Base-by-base conservation (phyloP, 2,888 invertebrate genomes). In the Leucophenga maculata region DNA sequence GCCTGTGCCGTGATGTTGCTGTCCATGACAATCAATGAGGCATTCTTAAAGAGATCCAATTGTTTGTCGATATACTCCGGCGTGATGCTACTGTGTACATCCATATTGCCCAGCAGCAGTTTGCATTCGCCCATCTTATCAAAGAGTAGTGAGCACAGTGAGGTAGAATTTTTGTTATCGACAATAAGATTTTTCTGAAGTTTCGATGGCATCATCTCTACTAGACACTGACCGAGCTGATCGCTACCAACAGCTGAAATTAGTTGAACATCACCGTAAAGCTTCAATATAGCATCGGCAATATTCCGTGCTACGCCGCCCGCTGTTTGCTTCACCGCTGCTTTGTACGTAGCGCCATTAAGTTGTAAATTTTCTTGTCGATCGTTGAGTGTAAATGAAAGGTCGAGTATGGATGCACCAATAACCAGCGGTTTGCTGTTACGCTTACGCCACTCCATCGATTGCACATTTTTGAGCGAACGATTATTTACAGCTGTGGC, bases 291-390 rank as follows among this genome's bases (percentile, higher is more conserved):
- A 20, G 95, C 95, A 80, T 97, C 96, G 1, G 96, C 95, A 67
- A 98, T 91, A 88, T 99, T 99, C 65, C 98, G 91, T 0, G 93
- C 98, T 0, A 99, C 99, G 14, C 99, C 99, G 13, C 98, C 98
- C 8, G 92, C 92, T 69, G 91, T 91, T 80, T 92, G 91, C 59
- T 91, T 89, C 44, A 93, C 91, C 70, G 88, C 87, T 26, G 94
- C 93, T 0, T 89, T 87, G 85, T 95, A 93, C 0, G 95, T 95
- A 72, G 94, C 92, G 32, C 96, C 97, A 83, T 97, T 93, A 66
- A 94, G 84, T 93, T 95, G 90, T 52, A 91, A 90, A 50, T 91
- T 89, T 0, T 72, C 72, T 26, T 70, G 55, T 8, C 66, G 32
- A 65, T 93, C 93, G 16, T 90, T 88, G 54, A 94, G 87, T 67